A percentile compares a stretch with the other conserved stretches of the same genome.
Evolutionary conservation across 2,888 invertebrate genomes (phyloP).

Genomic region (Marronus borbonicus): DNA sequence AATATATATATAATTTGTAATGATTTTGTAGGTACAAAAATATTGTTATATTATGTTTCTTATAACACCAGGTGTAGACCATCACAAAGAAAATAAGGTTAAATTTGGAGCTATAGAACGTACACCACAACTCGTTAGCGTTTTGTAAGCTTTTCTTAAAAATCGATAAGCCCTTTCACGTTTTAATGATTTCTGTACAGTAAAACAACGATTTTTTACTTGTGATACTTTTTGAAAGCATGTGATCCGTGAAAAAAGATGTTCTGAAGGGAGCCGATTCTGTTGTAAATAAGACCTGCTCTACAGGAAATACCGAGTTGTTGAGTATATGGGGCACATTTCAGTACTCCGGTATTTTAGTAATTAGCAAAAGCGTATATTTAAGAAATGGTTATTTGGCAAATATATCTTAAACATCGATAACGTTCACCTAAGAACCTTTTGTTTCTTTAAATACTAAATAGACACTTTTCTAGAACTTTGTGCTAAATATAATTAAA

Average conservation of each 20-base stretch:
- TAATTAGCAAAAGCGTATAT: not conserved
- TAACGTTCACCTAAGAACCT: not conserved
- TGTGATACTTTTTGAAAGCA: constrained; percentile 3
- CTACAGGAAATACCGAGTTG: constrained; percentile 24
- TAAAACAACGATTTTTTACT: constrained; percentile 12
- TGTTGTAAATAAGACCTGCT: constrained; percentile 21
- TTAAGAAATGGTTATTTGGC: not conserved
- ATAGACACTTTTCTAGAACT: too few relatives aligned
- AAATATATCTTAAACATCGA: not conserved
- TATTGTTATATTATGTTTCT: too few relatives aligned
- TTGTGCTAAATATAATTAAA: too few relatives aligned
- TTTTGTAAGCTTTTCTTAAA: not conserved
- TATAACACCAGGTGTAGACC: too few relatives aligned
- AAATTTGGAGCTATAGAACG: too few relatives aligned
- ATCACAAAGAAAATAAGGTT: too few relatives aligned
- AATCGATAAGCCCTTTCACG: not conserved
- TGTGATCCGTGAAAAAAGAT: constrained; percentile 15
- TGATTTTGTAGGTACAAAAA: too few relatives aligned
- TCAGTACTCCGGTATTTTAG: too few relatives aligned
- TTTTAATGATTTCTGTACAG: not conserved
- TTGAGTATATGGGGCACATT: constrained; percentile 1
- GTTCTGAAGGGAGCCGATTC: constrained; percentile 19
- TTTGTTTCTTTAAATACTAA: too few relatives aligned
- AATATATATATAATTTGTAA: too few relatives aligned
- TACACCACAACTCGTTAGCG: not conserved